Percentiles rank a stretch among this genome's conserved stretches.
These are phyloP conservation scores for Hyaena hyaena DNA, from an alignment of 2,113 vertebrate genomes.

Conservation along the genomic window DNA sequence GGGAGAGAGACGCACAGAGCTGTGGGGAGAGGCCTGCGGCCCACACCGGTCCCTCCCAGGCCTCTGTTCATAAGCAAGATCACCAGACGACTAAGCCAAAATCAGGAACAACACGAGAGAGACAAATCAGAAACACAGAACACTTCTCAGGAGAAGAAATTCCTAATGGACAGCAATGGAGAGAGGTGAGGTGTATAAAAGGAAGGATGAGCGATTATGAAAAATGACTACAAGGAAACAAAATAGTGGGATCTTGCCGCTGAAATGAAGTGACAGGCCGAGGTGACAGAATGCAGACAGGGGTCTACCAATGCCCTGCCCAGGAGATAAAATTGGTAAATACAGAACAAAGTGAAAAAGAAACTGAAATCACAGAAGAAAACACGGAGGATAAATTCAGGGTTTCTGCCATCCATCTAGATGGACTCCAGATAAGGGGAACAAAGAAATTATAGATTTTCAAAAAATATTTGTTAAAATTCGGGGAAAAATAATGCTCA, in stretches of 20 bases:
- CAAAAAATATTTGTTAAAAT: neutral
- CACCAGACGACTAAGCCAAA: neutral
- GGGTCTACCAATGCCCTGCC: neutral
- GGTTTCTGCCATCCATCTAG: neutral
- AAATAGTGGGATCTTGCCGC: neutral
- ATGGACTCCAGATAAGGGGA: neutral
- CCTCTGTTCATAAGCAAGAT: neutral
- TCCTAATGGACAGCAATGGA: neutral
- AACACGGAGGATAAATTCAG: neutral
- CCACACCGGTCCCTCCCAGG: fast-evolving
- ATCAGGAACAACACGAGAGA: neutral
- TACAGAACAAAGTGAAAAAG: neutral
- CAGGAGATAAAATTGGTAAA: neutral
- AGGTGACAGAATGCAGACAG: neutral
- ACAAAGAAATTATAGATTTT: neutral
- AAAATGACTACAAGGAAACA: neutral
- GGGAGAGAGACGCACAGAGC: neutral
- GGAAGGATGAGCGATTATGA: neutral
- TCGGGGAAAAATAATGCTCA: neutral
- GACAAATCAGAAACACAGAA: neutral
- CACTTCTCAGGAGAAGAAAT: neutral
- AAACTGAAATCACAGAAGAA: neutral
- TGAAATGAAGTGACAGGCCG: neutral
- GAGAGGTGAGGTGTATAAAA: neutral
- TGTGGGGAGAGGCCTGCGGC: neutral